Conservation (phyloP, 2,797 vertebrate genomes). For the Gorsachius magnificus region DNA sequence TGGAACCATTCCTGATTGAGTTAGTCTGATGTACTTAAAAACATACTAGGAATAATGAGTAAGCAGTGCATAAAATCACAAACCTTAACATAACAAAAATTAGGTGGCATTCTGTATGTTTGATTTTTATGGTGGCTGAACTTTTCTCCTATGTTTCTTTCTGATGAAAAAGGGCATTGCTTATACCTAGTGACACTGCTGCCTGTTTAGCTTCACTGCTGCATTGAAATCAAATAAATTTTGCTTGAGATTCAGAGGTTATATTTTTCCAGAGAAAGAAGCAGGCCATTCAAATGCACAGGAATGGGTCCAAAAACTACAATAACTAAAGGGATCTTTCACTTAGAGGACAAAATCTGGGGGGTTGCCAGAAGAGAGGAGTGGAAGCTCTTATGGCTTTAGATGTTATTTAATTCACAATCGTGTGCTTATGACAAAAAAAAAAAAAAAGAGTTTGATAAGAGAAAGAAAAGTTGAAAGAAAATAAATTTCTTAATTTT, state of each 20-base stretch:
- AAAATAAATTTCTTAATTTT: background rate
- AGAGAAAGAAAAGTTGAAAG: background rate
- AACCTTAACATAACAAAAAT: conserved; percentile 7
- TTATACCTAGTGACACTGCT: background rate
- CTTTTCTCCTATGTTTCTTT: background rate
- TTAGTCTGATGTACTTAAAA: conserved; percentile 20
- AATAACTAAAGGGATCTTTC: background rate
- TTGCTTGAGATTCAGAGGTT: background rate
- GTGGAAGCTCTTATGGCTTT: background rate
- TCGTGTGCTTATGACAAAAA: background rate
- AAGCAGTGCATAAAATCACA: conserved; percentile 35
- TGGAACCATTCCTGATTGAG: background rate
- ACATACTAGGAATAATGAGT: conserved; percentile 22
- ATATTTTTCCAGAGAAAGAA: background rate
- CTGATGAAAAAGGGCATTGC: background rate
- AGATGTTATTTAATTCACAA: background rate
- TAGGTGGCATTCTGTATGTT: background rate
- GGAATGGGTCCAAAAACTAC: background rate
- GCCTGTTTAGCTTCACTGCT: background rate
- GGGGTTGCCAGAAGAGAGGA: background rate
- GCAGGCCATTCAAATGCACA: background rate
- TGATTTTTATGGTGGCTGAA: background rate
- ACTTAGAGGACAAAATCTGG: background rate
- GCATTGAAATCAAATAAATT: background rate
- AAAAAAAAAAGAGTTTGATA: background rate